Conservation (phyloP, 2,113 vertebrate species). For the Hylia prasina region DNA sequence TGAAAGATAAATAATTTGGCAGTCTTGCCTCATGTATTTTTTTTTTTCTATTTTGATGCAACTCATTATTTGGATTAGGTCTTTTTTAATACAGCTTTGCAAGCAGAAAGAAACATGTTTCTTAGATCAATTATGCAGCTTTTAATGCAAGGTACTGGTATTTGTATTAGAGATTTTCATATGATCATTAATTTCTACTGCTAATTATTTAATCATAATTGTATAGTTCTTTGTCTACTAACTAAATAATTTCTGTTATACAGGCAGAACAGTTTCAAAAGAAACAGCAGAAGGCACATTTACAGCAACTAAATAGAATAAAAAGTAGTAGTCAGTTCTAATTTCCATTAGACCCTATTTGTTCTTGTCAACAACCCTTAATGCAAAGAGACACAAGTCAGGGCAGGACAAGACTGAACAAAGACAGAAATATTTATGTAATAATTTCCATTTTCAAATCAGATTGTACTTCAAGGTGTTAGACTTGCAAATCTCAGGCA, state of each 20-base stretch:
- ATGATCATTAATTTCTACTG: conserved; percentile 26
- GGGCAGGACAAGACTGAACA: not conserved
- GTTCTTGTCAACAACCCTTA: not conserved
- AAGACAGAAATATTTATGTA: not conserved
- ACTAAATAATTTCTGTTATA: not conserved
- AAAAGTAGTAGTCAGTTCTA: not conserved
- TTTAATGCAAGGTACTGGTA: conserved; percentile 2
- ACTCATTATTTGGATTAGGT: conserved; percentile 34
- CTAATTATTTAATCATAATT: conserved; percentile 8
- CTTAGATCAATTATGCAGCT: conserved; percentile 35
- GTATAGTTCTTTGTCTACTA: conserved; percentile 46
- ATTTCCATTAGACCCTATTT: conserved; percentile 5
- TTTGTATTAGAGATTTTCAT: conserved; percentile 9
- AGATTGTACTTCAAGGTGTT: not conserved
- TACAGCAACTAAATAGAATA: not conserved
- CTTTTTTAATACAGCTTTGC: not conserved
- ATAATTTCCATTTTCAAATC: not conserved
- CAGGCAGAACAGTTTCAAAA: conserved; percentile 31
- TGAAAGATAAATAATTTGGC: conserved; percentile 72
- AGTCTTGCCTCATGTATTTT: conserved; percentile 41
- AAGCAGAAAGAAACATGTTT: not conserved
- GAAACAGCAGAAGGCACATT: conserved; percentile 22
- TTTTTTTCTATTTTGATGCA: conserved; percentile 59
- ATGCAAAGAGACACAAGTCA: not conserved
- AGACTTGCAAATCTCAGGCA: not conserved